Evolutionary conservation across 2,113 vertebrate genomes (phyloP).

Genomic region (Silurus meridionalis): DNA sequence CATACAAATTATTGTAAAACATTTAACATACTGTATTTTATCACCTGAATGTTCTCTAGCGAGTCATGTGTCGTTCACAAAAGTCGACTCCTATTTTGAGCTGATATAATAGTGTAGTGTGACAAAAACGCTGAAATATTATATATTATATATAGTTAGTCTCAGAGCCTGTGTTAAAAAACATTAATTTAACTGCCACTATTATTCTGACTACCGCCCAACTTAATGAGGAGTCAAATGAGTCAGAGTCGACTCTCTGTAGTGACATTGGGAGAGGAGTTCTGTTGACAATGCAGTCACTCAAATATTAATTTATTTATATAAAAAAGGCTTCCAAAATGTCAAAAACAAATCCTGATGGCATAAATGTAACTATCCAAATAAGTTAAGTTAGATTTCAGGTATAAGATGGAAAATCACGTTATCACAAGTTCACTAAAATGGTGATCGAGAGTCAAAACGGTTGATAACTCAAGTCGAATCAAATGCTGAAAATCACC

Average conservation of each 20-base stretch:
- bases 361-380: too few species aligned
- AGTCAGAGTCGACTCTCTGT: background rate
- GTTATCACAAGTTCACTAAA: background rate
- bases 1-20: background rate
- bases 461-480: background rate
- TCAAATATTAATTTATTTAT: background rate
- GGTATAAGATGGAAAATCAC: background rate
- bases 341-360: too few species aligned
- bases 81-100: background rate
- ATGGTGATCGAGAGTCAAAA: background rate
- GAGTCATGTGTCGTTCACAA: background rate
- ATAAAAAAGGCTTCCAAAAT: background rate
- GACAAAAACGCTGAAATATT: background rate
- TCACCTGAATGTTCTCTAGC: background rate
- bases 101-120: background rate
- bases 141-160: too few species aligned
- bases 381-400: too few species aligned
- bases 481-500: background rate
- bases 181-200: background rate
- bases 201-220: background rate
- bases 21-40: background rate
- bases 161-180: too few species aligned
- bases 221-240: background rate
- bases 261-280: background rate
- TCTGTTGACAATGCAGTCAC: background rate